Evolutionary conservation across 2,888 invertebrate species (phyloP), one percentile per base, ranked within the genome.

Genomic region (Malacosoma neustria): DNA sequence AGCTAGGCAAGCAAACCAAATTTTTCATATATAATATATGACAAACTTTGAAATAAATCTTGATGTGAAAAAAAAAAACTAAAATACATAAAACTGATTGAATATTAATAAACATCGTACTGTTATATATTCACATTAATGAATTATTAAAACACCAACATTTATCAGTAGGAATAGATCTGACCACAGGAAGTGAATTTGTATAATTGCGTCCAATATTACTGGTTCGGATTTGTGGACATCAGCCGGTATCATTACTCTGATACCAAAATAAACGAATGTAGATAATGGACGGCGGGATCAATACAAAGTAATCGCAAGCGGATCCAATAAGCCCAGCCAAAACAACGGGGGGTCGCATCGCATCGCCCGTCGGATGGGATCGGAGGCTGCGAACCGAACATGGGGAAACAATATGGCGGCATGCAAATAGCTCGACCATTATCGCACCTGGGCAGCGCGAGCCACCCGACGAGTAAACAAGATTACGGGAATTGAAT

Each of bases 401-500:
- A 71, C 77, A 79, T 72, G 76, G 82, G 73, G 68, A 75, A 77
- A 76, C 84, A 84, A 80, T 81, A 85, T 84, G 84, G 84, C 84
- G 81, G 84, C 85, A 85, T 85, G 84, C 84, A 85, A 85, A 85
- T 85, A 82, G 75, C 80, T 67, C 73, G 72, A 75, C 85, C 80
- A 85, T 85, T 85, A 85, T 84, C 84, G 80, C 85, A 85, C 85
- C 85, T 84, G 85, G 80, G 72, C 81, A 77, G 80, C 72, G 62
- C 61, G 65, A 63, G 67, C 68, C 65, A 61, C 63, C 67, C 75
- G 69, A 62, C 81, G 75, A 77, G 82, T 80, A 81, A 84, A 84
- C 84, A 85, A 84, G 80, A 84, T 82, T 84, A 84, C 84, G 84
- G 75, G 82, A 80, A 84, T 81, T 79, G 85, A 85, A 84, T 84